Evolutionary conservation across 2,113 vertebrate genomes (phyloP), one percentile per base, ranked within the genome.

Genomic region (Bubalus kerabau): DNA sequence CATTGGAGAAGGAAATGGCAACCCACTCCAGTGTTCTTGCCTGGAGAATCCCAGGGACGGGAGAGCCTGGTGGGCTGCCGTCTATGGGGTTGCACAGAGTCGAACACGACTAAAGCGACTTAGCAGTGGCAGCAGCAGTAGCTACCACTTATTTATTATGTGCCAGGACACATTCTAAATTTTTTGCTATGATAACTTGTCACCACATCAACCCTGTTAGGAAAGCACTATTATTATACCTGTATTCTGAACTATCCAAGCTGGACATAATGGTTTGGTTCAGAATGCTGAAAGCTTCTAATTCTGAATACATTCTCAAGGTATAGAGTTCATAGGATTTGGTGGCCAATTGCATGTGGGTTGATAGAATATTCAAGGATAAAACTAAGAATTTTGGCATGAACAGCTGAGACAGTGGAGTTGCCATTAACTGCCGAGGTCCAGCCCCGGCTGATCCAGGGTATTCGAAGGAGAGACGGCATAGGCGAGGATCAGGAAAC

Each of bases 31-130:
- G 59, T 30, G 59, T 62, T 30, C 59, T 62, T 62, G 59, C 59
- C 28, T 62, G 59, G 13, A 62, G 26, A 28, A 62, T 62, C 28
- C 28, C 59, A 60, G 59, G 59, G 59, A 60, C 1, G 0, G 26
- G 12, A 12, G 12, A 60, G 59, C 59, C 59, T 30, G 28, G 2
- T 60, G 28, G 13, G 28, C 28, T 28, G 12, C 26, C 0, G 5
- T 15, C 59, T 60, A 7, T 30, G 59, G 59, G 28, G 28, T 60
- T 1, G 2, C 12, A 60, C 26, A 60, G 26, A 28, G 11, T 60
- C 5, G 0, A 2, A 60, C 59, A 30, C 6, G 1, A 15, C 59
- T 30, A 6, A 62, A 30, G 59, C 1, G 0, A 30, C 59, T 62
- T 62, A 60, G 59, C 28, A 62, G 59, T 11, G 26, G 59, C 59